Percentiles rank a stretch among this genome's conserved stretches.
Conservation (phyloP, 2,888 invertebrate genomes). For the Rhyacophila evoluta region DNA sequence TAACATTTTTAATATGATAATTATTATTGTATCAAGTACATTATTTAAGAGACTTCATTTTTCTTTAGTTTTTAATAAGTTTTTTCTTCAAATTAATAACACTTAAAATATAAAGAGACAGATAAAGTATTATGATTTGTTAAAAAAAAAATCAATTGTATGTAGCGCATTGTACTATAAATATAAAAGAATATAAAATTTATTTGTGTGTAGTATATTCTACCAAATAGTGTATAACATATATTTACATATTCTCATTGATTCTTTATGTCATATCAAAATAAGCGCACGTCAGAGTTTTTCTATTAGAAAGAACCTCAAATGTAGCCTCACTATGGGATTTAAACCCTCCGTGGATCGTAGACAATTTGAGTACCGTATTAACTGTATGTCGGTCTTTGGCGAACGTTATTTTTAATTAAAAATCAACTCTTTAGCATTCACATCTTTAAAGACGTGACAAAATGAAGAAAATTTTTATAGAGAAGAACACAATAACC, state of each 20-base stretch:
- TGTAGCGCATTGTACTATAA: too few species aligned
- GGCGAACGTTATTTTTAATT: constrained; percentile 1
- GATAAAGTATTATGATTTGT: too few species aligned
- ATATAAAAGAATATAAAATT: too few species aligned
- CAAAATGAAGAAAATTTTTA: background rate
- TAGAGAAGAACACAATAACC: background rate
- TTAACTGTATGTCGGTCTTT: background rate
- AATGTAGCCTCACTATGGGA: background rate
- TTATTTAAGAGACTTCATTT: too few species aligned
- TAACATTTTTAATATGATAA: too few species aligned
- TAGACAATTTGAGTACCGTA: background rate
- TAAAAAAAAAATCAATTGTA: too few species aligned
- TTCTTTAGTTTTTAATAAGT: too few species aligned
- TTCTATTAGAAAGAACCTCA: background rate
- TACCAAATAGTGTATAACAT: too few species aligned
- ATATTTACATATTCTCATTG: background rate
- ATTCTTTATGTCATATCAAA: background rate
- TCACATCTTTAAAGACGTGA: background rate
- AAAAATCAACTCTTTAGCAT: background rate
- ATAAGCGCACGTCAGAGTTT: background rate
- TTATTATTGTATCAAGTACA: too few species aligned
- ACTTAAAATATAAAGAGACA: too few species aligned
- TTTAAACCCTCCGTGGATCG: background rate
- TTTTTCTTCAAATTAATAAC: too few species aligned
- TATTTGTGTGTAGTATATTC: too few species aligned